Percentiles rank a stretch among this genome's conserved stretches.
Evolutionary conservation across 2,113 vertebrate genomes (phyloP).

Genomic region (Microtus pennsylvanicus): DNA sequence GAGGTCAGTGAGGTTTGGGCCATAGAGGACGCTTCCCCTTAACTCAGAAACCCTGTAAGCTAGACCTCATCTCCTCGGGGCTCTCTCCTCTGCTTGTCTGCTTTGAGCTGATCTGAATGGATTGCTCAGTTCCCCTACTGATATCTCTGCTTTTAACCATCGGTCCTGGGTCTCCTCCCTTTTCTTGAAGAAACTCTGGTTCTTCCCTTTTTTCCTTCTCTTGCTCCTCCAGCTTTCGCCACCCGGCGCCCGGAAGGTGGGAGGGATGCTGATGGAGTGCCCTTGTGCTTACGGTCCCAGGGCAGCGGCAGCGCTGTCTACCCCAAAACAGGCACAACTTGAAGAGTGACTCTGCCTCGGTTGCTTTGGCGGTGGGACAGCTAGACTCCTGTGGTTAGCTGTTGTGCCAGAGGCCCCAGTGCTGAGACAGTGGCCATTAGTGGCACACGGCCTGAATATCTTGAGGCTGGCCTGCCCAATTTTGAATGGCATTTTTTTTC

Average conservation of each 20-base stretch:
- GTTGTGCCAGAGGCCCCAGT: slow-evolving; percentile 64
- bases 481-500: slow-evolving; percentile 53
- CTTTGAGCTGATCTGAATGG: slow-evolving; percentile 78
- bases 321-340: slow-evolving; percentile 71
- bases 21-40: slow-evolving; percentile 76
- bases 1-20: slow-evolving; percentile 91
- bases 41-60: slow-evolving; percentile 73
- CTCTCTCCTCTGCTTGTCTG: slow-evolving; percentile 78
- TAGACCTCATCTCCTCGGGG: slow-evolving; percentile 70
- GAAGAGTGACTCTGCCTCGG: slow-evolving; percentile 77
- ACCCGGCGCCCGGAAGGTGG: slow-evolving; percentile 78
- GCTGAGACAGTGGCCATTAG: neutral
- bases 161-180: slow-evolving; percentile 77
- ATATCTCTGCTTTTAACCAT: slow-evolving; percentile 70
- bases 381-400: slow-evolving; percentile 64
- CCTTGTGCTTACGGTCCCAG: slow-evolving; percentile 66
- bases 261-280: slow-evolving; percentile 75
- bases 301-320: slow-evolving; percentile 60
- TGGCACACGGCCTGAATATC: slow-evolving; percentile 60
- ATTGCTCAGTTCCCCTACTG: slow-evolving; percentile 73
- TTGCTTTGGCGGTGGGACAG: slow-evolving; percentile 74
- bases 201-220: slow-evolving; percentile 77
- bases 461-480: slow-evolving; percentile 72
- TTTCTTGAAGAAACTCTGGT: slow-evolving; percentile 77
- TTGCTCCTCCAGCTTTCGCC: slow-evolving; percentile 77